A percentile compares a stretch with the other conserved stretches of the same genome.
These are phyloP conservation scores for Leptopilina drosophilae DNA, from an alignment of 2,888 invertebrate genomes.

Conservation along the genomic window DNA sequence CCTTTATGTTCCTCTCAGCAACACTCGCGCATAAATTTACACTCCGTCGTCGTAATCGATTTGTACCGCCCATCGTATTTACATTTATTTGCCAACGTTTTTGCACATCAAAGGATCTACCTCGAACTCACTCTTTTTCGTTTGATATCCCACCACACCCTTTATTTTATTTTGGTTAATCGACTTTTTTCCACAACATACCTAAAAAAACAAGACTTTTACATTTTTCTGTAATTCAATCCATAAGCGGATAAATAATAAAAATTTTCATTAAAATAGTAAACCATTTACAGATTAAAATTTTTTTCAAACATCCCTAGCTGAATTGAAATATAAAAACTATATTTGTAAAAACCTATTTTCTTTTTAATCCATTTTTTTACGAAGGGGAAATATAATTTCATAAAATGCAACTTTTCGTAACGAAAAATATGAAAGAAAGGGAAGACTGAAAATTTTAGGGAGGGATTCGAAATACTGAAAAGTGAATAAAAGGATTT, in stretches of 20 bases:
- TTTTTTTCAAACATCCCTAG: too few relatives aligned
- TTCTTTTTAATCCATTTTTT: too few relatives aligned
- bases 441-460: too few relatives aligned
- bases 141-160: not conserved
- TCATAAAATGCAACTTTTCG: too few relatives aligned
- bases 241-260: not conserved
- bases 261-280: not conserved
- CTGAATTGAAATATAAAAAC: too few relatives aligned
- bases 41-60: constrained; percentile 34
- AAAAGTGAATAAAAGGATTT: too few relatives aligned
- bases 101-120: constrained; percentile 28
- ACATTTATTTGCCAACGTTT: constrained; percentile 34
- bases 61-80: constrained; percentile 32
- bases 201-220: not conserved
- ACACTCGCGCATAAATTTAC: constrained; percentile 36
- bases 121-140: not conserved
- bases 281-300: not conserved
- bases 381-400: too few relatives aligned
- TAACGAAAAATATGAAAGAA: too few relatives aligned
- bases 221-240: not conserved
- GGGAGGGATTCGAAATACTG: too few relatives aligned
- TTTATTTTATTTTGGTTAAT: not conserved
- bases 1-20: constrained; percentile 25
- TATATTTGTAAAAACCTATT: too few relatives aligned
- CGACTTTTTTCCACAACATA: not conserved